Evolutionary conservation across 1,140 invertebrate genomes (phyloP), one percentile per base, ranked within the genome.

Genomic region (Linepithema humile): DNA sequence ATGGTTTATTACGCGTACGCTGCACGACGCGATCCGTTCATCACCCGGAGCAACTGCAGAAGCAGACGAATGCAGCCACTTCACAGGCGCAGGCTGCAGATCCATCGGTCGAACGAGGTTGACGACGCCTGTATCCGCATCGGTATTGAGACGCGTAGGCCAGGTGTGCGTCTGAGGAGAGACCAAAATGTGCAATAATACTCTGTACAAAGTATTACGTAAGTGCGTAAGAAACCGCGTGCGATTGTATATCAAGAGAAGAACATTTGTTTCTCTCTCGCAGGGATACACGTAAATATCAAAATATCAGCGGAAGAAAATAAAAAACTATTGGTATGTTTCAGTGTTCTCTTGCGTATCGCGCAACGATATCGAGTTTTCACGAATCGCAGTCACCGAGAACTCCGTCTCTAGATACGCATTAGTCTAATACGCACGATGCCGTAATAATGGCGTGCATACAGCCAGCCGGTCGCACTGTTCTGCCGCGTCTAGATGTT

Each of bases 1-100:
- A 97, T 77, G 94, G 97, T 12, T 93, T 97, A 23, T 93, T 97
- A 45, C 95, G 96, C 43, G 94, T 96, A 55, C 95, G 96, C 5
- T 92, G 91, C 82, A 88, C 62, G 85, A 85, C 65, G 70, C 88
- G 85, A 83, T 84, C 75, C 32, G 50, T 35, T 77, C 59, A 65
- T 12, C 83, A 87, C 55, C 82, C 80, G 38, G 85, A 85, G 6
- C 85, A 89, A n/a, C 64, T 86, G n/a, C n/a, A n/a, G 26, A 88
- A 88, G 43, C 87, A 87, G 50, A 15, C 84, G 65, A 90, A 50
- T 15, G 29, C 83, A 55, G 45, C 20, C 84, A 67, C 80, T 69
- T 75, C 88, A n/a, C 88, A 90, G 67, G 77, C 88, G n/a, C 17
- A 64, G n/a, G n/a, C 82, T 53, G 38, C 86, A 32, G 90, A 91